Evolutionary conservation across 1,140 invertebrate species (phyloP), one percentile per base, ranked within the genome.

Genomic region (Cotesia vestalis): DNA sequence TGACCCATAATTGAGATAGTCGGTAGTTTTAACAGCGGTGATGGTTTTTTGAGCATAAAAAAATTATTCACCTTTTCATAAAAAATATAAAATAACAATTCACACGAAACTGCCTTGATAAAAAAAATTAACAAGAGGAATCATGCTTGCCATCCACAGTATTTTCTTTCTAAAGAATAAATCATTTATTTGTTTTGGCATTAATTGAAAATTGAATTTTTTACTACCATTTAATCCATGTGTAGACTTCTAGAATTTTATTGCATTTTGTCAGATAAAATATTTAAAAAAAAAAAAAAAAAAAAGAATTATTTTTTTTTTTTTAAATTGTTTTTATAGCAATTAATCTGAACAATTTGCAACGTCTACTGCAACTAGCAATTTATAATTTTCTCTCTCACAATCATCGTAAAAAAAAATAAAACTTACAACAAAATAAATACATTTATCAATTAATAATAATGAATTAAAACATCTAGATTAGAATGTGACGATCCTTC

Each of bases 111-210:
- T 74, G 68, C 69, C 73, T 70, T 63, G 59, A 53, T 46, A 62
- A 63, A 51, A 52, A 40, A 62, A 14, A 46, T 46, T 46, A 46
- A 46, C 40, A 46, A 46, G 40, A 46, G 5, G 40, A 46, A 63
- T 63, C 17, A 57, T 62, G 69, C 69, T 71, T 71, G 61, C 69
- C 77, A 77, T 79, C 75, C 80, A 80, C 79, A 80, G 80, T 83
- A 84, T 83, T 81, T 81, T 83, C 80, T 84, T 84, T 81, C 80
- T 75, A 73, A 3, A 55, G 12, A 46, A 46, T 46, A 46, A 11
- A 78, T 78, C 73, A 72, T 80, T 59, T 17, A 57, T 57, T 14
- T 17, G 20, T 35, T 61, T 34, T 61, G 14, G 6, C 14, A 57
- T 57, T 6, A 57, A 20, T 14, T 17, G 0, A 57, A 20, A 57